A percentile compares a stretch with the other conserved stretches of the same genome.
phyloP scores from a whole-genome alignment of 2,888 invertebrate species.

The Oxyscelio sp. region DNA sequence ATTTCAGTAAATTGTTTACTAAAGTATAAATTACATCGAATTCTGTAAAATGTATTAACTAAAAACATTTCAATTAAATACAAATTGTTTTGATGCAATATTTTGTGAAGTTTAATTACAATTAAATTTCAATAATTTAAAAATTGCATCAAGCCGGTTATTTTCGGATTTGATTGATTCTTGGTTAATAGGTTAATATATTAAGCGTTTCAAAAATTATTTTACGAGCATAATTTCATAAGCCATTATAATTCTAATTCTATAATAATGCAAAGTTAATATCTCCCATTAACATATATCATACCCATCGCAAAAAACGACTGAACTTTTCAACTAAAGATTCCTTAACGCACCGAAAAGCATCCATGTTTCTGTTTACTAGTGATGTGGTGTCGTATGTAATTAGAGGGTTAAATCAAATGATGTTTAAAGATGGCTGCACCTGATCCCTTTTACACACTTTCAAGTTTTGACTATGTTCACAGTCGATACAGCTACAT shows the following conservation, averaged over 20 bases:
- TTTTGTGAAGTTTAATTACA: too few species aligned
- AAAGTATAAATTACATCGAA: too few species aligned
- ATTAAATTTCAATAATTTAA: too few species aligned
- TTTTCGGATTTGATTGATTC: too few species aligned
- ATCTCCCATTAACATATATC: neutral
- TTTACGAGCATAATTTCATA: neutral
- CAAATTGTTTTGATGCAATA: too few species aligned
- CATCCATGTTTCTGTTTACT: constrained; percentile 58
- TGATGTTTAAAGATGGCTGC: constrained; percentile 70
- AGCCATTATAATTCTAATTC: neutral
- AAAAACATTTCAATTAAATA: too few species aligned
- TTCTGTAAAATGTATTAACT: too few species aligned
- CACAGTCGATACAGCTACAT: constrained; percentile 55
- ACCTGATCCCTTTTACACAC: constrained; percentile 71
- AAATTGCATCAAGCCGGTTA: too few species aligned
- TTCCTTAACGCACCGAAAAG: constrained; percentile 20
- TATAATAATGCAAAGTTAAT: neutral
- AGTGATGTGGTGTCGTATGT: constrained; percentile 66
- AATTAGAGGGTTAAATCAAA: constrained; percentile 72
- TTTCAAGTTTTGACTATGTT: constrained; percentile 67
- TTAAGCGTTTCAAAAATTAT: neutral
- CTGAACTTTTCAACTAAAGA: constrained; percentile 39
- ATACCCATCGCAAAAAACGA: constrained; percentile 14
- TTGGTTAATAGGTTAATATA: neutral
- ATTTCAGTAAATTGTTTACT: too few species aligned